Evolutionary conservation across 2,797 vertebrate genomes (phyloP).

Genomic region (Sebastolobus altivelis): DNA sequence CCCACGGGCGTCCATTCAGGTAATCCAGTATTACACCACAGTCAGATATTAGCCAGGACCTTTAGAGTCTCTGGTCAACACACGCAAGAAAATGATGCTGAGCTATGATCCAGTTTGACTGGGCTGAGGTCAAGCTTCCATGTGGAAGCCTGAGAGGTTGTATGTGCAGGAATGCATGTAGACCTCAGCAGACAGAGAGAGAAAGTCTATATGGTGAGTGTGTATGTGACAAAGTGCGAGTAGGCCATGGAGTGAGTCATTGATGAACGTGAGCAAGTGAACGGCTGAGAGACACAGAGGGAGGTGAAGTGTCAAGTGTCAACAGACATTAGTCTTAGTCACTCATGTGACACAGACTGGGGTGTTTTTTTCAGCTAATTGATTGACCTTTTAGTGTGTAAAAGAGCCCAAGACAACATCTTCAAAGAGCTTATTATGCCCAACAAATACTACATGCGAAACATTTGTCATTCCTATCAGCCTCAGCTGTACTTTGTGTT

Average conservation of each 20-base stretch:
- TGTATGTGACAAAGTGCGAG: constrained; percentile 46
- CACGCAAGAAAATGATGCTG: constrained; percentile 34
- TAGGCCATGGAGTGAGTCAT: constrained; percentile 46
- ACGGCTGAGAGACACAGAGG: background rate
- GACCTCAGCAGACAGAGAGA: constrained; percentile 14
- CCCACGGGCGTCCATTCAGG: constrained; percentile 45
- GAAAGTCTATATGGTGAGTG: background rate
- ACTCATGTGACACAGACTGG: background rate
- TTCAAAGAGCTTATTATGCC: background rate
- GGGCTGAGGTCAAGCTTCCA: constrained; percentile 42
- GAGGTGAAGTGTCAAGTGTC: background rate
- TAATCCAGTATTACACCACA: constrained; percentile 68
- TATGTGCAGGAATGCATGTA: constrained; percentile 40
- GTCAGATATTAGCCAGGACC: constrained; percentile 61
- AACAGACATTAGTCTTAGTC: background rate
- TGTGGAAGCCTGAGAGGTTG: constrained; percentile 23
- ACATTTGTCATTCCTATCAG: too few relatives aligned
- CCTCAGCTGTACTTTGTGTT: too few relatives aligned
- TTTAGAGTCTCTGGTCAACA: constrained; percentile 47
- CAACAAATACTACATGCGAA: background rate
- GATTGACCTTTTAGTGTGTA: background rate
- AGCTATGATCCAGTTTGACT: constrained; percentile 51
- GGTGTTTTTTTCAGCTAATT: background rate
- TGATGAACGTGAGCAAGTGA: constrained; percentile 37
- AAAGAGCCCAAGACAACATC: background rate